Conservation (phyloP, 2,113 vertebrate species). For the Pitta sordida region DNA sequence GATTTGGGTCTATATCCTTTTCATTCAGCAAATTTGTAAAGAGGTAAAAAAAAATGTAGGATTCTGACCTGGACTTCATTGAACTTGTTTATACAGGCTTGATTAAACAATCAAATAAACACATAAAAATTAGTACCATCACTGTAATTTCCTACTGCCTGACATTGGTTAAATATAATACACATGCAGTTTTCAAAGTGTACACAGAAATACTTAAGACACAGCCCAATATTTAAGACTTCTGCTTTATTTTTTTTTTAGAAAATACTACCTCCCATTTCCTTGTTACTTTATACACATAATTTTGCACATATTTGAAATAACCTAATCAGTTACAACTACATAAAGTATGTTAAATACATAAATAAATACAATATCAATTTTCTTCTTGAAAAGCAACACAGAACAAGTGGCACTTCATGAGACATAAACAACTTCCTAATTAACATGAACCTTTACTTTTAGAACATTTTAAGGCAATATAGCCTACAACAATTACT, state of each 20-base stretch:
- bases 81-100: neutral
- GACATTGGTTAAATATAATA: neutral
- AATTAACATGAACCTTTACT: neutral
- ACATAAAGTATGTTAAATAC: neutral
- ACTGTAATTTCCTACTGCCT: neutral
- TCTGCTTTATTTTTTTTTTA: neutral
- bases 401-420: neutral
- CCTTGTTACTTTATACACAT: neutral
- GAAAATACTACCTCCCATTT: neutral
- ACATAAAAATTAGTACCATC: neutral
- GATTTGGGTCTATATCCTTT: neutral
- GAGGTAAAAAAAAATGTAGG: neutral
- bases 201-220: neutral
- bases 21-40: neutral
- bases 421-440: neutral
- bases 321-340: neutral
- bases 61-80: neutral
- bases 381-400: neutral
- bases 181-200: neutral
- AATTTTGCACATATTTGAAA: neutral
- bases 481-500: neutral
- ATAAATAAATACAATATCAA: neutral
- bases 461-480: neutral
- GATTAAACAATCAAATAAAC: neutral
- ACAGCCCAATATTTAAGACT: neutral